Percentiles rank a stretch among this genome's conserved stretches.
Evolutionary conservation across 53 echinoderm and acorn worm genomes (phyloP).

Genomic region (Henricia sp.): DNA sequence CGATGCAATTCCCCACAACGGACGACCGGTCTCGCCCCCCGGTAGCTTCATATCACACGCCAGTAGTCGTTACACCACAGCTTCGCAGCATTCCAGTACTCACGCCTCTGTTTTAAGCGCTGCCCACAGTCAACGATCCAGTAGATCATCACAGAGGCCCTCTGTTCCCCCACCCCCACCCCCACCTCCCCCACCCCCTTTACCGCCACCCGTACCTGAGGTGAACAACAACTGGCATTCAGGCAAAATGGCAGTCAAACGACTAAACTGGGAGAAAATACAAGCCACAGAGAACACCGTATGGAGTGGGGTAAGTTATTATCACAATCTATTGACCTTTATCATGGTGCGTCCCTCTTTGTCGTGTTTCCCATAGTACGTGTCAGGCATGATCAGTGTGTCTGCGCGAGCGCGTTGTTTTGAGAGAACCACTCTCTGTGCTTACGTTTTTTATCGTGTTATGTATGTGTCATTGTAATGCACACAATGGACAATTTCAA

Average conservation of each 20-base stretch:
- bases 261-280: conserved; percentile 99
- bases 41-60: conserved; percentile 32
- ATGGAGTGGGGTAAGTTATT: conserved; percentile 93
- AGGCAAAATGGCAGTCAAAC: conserved; percentile 87
- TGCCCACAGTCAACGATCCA: neutral
- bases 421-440: too few species aligned
- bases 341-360: too few species aligned
- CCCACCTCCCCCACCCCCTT: conserved; percentile 76
- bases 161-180: conserved; percentile 69
- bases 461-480: too few species aligned
- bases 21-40: conserved; percentile 8
- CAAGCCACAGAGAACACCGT: conserved; percentile 95
- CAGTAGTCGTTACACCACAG: conserved; percentile 13
- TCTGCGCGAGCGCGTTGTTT: too few species aligned
- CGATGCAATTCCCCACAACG: conserved; percentile 17
- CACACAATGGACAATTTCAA: too few species aligned
- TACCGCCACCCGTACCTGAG: conserved; percentile 37
- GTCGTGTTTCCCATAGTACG: too few species aligned
- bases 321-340: too few species aligned
- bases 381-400: too few species aligned
- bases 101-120: conserved; percentile 21
- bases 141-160: neutral
- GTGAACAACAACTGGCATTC: conserved; percentile 60
- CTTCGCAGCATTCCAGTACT: conserved; percentile 36
- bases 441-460: too few species aligned